Evolutionary conservation across 2,113 vertebrate species (phyloP).

Genomic region (Misgurnus anguillicaudatus): DNA sequence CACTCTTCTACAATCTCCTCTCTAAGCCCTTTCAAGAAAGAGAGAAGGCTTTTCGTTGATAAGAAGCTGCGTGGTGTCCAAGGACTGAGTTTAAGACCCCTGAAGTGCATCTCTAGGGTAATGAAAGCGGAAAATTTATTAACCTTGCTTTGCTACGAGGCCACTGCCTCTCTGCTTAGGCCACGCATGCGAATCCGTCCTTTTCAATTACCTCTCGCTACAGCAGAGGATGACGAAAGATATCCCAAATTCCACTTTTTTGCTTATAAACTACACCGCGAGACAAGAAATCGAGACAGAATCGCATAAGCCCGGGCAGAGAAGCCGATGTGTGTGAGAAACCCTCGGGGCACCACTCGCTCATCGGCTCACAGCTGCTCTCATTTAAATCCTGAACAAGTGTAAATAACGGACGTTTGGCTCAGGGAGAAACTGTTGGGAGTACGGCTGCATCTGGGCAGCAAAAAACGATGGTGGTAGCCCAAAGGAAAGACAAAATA

Average conservation of each 20-base stretch:
- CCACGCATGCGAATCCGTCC: constrained; percentile 66
- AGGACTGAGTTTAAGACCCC: constrained; percentile 68
- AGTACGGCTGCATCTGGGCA: not conserved
- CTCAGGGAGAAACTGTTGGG: constrained; percentile 14
- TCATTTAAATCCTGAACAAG: constrained; percentile 28
- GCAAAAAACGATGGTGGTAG: not conserved
- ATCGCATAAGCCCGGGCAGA: constrained; percentile 10
- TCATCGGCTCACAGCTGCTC: constrained; percentile 35
- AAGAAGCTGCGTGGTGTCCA: constrained; percentile 52
- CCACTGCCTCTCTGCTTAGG: constrained; percentile 74
- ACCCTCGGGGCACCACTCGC: constrained; percentile 14
- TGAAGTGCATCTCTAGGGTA: constrained; percentile 75
- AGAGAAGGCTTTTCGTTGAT: not conserved
- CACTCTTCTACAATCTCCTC: constrained; percentile 1
- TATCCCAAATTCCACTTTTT: constrained; percentile 51
- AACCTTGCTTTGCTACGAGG: constrained; percentile 71
- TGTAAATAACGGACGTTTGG: constrained; percentile 35
- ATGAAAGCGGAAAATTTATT: constrained; percentile 78
- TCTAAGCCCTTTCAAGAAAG: not conserved
- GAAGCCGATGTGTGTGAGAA: not conserved
- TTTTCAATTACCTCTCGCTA: constrained; percentile 73
- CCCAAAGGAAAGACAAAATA: too few relatives aligned
- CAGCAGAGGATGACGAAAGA: constrained; percentile 48
- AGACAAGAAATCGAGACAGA: constrained; percentile 33
- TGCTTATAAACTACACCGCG: constrained; percentile 48